Evolutionary conservation across 2,113 vertebrate species (phyloP), one percentile per base, ranked within the genome.

Genomic region (Egretta garzetta): DNA sequence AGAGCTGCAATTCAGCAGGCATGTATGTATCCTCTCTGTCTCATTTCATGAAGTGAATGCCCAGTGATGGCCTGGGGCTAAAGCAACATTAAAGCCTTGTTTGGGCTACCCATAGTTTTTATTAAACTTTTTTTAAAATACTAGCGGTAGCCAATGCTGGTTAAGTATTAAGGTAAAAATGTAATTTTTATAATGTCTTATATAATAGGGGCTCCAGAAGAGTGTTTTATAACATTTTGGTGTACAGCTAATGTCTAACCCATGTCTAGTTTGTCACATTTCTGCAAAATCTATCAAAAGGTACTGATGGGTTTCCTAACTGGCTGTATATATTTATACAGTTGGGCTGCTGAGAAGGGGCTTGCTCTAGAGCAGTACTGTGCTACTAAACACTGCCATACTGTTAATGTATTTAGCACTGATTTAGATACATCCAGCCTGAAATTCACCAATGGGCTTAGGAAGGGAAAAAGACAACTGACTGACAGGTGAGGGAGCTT

Each of bases 1-100:
- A 97, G 95, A 97, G 66, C 49, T 33, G 68, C 64, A n/a, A 82
- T 97, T 97, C 93, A 97, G 90, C 62, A 58, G 80, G 60, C 63
- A 19, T 33, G 13, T 66, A 21, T 50, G 14, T 66, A 21, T 50
- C 52, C 35, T 33, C 80, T 71, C 37, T 41, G n/a, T 89, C 67
- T 92, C 50, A 18, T 71, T 55, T 64, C 3, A 1, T 35, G 18
- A 77, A 92, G 55, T 43, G 50, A 84, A 76, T 39, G 23, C 50
- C 18, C 37, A 80, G 53, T 3, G 2, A 43, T 12, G 33, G 43
- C 70, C 23, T 1, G 1, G 35, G 22, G 23, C 52, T 83, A 45
- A 72, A 86, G 50, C 62, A 94, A 74, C 68, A 43, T 63, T 52
- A 64, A 83, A 85, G 22, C 28, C 70, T 91, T 72, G 22, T 88